These are phyloP conservation scores for Trichacis sp. DNA, from an alignment of 2,888 invertebrate species.

Conservation along the genomic window DNA sequence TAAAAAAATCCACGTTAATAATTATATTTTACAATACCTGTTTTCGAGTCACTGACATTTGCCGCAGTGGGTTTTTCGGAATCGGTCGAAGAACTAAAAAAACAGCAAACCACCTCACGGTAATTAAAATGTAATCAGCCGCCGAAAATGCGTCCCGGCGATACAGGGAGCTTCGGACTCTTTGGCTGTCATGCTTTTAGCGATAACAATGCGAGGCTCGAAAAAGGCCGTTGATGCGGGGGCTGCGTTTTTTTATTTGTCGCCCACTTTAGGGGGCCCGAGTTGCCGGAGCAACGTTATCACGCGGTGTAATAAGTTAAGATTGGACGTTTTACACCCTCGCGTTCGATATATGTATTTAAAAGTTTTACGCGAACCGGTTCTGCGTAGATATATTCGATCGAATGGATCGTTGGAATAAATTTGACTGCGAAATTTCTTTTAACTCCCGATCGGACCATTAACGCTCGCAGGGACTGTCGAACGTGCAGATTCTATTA, in stretches of 20 bases:
- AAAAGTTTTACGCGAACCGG: constrained; percentile 35
- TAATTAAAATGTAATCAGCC: too few species aligned
- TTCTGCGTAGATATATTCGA: constrained; percentile 35
- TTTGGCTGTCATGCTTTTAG: constrained; percentile 29
- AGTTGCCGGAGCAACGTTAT: constrained; percentile 1
- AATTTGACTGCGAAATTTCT: constrained; percentile 45
- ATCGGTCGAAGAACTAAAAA: too few species aligned
- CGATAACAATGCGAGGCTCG: constrained; percentile 31
- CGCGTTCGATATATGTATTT: constrained; percentile 15
- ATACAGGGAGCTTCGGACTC: not conserved
- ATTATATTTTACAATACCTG: too few species aligned
- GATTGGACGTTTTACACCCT: constrained; percentile 28
- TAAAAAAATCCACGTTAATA: too few species aligned
- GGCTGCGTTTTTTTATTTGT: constrained; percentile 12
- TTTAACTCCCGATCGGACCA: constrained; percentile 39
- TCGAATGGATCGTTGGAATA: constrained; percentile 33
- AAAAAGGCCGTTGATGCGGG: constrained; percentile 18
- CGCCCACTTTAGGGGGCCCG: not conserved
- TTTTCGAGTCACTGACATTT: too few species aligned
- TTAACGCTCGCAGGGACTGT: constrained; percentile 36
- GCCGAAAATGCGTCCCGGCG: too few species aligned
- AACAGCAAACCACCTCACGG: too few species aligned
- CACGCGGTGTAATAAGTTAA: constrained; percentile 27
- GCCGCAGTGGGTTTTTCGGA: too few species aligned
- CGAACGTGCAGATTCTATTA: constrained; percentile 56